phyloP scores from a whole-genome alignment of 2,113 vertebrate genomes.

The Trachemys scripta region DNA sequence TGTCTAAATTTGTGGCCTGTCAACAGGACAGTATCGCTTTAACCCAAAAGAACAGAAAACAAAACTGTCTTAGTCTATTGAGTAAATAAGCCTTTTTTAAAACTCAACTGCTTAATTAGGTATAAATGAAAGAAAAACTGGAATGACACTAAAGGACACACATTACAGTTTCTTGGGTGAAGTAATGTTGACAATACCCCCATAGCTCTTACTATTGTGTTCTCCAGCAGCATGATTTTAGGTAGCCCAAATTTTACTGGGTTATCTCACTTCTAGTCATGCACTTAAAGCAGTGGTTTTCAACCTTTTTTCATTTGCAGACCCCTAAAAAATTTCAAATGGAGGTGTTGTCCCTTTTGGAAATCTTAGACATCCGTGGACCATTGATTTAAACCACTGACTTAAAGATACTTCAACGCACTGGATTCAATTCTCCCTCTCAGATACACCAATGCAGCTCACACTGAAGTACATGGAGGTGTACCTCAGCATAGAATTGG shows the following conservation, averaged over 20 bases:
- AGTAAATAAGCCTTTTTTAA: background rate
- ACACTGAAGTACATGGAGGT: background rate
- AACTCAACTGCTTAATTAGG: background rate
- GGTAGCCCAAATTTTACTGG: background rate
- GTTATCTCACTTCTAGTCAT: background rate
- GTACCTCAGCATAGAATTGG: background rate
- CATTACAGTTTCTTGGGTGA: background rate
- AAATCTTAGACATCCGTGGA: background rate
- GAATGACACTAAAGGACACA: background rate
- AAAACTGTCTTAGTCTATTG: background rate
- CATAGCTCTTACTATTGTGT: background rate
- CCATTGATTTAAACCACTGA: background rate
- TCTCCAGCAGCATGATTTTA: background rate
- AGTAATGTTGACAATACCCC: background rate
- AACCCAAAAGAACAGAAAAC: background rate
- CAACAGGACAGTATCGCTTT: background rate
- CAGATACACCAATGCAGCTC: background rate
- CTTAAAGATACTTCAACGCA: background rate
- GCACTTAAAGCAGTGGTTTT: background rate
- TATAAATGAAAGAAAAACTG: background rate
- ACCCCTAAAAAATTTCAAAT: background rate
- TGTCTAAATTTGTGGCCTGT: background rate
- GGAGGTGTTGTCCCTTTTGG: background rate
- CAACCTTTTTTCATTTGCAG: background rate
- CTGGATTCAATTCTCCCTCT: background rate